Base-by-base conservation (phyloP, 2,888 invertebrate species). In the Ctenicera cuprea region DNA sequence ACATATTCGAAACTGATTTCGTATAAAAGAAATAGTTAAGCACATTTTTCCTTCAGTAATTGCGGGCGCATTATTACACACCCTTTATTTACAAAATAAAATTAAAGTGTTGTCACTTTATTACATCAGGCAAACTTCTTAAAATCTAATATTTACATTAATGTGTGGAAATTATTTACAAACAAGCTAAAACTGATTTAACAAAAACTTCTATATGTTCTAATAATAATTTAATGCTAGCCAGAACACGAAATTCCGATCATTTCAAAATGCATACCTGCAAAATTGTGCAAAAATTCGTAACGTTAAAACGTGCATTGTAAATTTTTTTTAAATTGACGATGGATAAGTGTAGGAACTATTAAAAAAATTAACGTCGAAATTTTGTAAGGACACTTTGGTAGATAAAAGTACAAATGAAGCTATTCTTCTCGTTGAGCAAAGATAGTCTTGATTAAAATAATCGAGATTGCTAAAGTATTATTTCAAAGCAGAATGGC, bases 21-120 rank as follows among this genome's bases (percentile, higher is more conserved):
- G 12, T 59, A 18, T 37, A 38, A 37, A 37, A 59, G 43, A 64
- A 64, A 59, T 26, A 4, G 20, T 16, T 57, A 59, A 70, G 62
- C 52, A 70, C 59, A 59, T 38, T 26, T 18, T 69, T 16, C 18
- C 26, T 41, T 7, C 38, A 54, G 14, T 14, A 74, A 75, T 77
- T 79, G 73, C 74, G 78, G 77, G 74, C 71, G 62, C 61, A 38
- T 73, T 79, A 78, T n/a, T n/a, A 77, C 77, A 76, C 79, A 76
- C 79, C 79, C 79, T 54, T 18, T 73, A 71, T 71, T 41, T 73
- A 73, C 73, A 73, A 54, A 65, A 71, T 16, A 50, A 14, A 63
- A 71, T 41, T 59, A 18, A 59, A 59, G 33, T 52, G 22, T 22
- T 22, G 52, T 22, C 38, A 38, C n/a, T 26, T 18, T 30, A 59